These are phyloP conservation scores for Blomia tropicalis DNA, from an alignment of 2,888 invertebrate genomes.

Conservation along the genomic window DNA sequence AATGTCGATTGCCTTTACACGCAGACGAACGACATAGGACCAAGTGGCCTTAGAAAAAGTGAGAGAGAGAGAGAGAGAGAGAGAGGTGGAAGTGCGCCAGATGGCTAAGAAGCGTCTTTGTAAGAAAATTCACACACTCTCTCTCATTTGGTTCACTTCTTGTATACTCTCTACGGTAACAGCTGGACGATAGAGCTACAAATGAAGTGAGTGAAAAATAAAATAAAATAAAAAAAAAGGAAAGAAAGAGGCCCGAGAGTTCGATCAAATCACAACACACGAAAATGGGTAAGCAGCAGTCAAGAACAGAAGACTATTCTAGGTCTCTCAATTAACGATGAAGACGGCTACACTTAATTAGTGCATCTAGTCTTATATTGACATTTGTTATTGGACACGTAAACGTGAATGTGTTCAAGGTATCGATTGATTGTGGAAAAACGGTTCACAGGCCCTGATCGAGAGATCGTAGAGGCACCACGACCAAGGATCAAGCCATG, in stretches of 20 bases:
- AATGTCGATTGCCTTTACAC: neutral
- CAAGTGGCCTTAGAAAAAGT: neutral
- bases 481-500: too few species aligned
- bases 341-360: neutral
- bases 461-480: too few species aligned
- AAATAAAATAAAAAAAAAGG: too few species aligned
- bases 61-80: too few species aligned
- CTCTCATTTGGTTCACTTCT: too few species aligned
- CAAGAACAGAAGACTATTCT: neutral
- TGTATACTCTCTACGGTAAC: neutral
- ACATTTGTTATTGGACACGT: too few species aligned
- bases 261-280: slow-evolving; percentile 9
- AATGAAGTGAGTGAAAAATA: too few species aligned
- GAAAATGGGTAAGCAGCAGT: slow-evolving; percentile 13
- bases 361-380: too few species aligned
- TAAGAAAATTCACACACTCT: slow-evolving; percentile 10
- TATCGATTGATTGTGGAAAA: too few species aligned
- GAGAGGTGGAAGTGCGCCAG: neutral
- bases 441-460: too few species aligned
- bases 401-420: too few species aligned
- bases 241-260: slow-evolving; percentile 1
- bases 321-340: neutral
- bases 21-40: neutral
- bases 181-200: slow-evolving; percentile 7
- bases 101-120: slow-evolving; percentile 5